A percentile compares a stretch with the other conserved stretches of the same genome.
phyloP scores from a whole-genome alignment of 1,140 invertebrate species.

The Luehdorfia chinensis region DNA sequence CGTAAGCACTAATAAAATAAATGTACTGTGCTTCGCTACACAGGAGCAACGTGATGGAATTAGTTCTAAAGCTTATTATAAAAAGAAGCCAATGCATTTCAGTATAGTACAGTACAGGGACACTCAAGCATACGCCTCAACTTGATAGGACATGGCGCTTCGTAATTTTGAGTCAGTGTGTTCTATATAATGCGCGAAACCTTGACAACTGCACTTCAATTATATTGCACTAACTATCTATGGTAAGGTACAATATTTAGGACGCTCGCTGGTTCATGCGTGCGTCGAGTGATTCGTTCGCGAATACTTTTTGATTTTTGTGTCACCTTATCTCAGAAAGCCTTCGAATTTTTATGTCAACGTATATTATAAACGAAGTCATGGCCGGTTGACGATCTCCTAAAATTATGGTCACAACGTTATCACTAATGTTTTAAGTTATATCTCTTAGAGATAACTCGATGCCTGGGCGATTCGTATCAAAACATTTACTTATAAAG shows the following conservation, averaged over 20 bases:
- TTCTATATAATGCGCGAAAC: conserved; percentile 27
- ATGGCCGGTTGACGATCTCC: conserved; percentile 72
- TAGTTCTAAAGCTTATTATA: conserved; percentile 10
- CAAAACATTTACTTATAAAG: conserved; percentile 27
- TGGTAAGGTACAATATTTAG: conserved; percentile 25
- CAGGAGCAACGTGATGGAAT: conserved; percentile 13
- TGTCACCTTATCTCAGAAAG: conserved; percentile 66
- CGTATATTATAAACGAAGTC: conserved; percentile 62
- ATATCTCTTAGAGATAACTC: conserved; percentile 33
- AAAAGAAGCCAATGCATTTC: conserved; percentile 16
- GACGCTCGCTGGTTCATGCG: conserved; percentile 16
- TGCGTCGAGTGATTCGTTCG: conserved; percentile 4
- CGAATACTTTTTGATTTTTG: conserved; percentile 48
- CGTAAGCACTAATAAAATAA: no score
- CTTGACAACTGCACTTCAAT: conserved; percentile 61
- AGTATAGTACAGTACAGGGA: no score
- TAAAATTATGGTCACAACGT: conserved; percentile 61
- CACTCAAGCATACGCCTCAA: neutral
- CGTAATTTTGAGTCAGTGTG: conserved; percentile 8
- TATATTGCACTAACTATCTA: conserved; percentile 25
- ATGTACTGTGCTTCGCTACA: no score
- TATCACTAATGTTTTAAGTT: conserved; percentile 42
- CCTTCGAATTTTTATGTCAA: conserved; percentile 64
- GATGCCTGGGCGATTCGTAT: conserved; percentile 31
- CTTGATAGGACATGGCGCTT: conserved; percentile 7